Conservation (phyloP, 1,140 invertebrate genomes). For the Zaprionus taronus region DNA sequence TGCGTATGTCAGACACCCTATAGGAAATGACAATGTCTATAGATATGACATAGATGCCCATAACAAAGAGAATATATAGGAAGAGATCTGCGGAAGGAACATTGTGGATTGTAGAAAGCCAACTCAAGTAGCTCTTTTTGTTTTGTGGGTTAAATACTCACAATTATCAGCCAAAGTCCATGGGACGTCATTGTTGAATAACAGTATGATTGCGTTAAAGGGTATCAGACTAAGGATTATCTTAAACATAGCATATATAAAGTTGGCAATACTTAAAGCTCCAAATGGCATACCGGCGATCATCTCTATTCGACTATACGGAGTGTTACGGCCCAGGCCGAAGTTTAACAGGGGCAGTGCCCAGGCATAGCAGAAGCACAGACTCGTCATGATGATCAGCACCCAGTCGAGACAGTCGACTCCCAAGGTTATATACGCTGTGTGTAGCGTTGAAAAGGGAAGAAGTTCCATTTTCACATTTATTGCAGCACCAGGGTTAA, state of each 20-base stretch:
- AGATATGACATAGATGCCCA: slow-evolving; percentile 37
- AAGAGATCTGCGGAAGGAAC: slow-evolving; percentile 7
- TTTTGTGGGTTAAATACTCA: slow-evolving; percentile 17
- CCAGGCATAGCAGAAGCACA: slow-evolving; percentile 56
- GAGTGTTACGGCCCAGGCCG: not conserved
- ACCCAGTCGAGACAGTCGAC: slow-evolving; percentile 5
- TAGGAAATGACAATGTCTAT: slow-evolving; percentile 34
- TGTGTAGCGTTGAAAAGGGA: slow-evolving; percentile 38
- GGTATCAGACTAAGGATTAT: slow-evolving; percentile 12
- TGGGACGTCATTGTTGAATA: slow-evolving; percentile 11
- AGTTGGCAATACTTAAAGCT: slow-evolving; percentile 18
- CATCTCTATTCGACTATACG: slow-evolving; percentile 47
- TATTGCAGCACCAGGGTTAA: slow-evolving; percentile 30
- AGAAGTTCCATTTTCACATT: slow-evolving; percentile 35
- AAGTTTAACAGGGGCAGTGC: slow-evolving; percentile 42
- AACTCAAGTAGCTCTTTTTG: not conserved
- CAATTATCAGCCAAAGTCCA: slow-evolving; percentile 19
- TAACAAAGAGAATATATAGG: slow-evolving; percentile 14
- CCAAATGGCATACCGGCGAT: slow-evolving; percentile 48
- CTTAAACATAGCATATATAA: slow-evolving; percentile 41
- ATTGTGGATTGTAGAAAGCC: not conserved
- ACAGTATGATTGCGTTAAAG: slow-evolving; percentile 17
- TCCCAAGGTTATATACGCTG: not conserved
- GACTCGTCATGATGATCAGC: not conserved
- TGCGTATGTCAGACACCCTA: not conserved